Conservation (phyloP, 37 sponge, comb jelly and placozoan genomes). For the Spongilla lacustris region DNA sequence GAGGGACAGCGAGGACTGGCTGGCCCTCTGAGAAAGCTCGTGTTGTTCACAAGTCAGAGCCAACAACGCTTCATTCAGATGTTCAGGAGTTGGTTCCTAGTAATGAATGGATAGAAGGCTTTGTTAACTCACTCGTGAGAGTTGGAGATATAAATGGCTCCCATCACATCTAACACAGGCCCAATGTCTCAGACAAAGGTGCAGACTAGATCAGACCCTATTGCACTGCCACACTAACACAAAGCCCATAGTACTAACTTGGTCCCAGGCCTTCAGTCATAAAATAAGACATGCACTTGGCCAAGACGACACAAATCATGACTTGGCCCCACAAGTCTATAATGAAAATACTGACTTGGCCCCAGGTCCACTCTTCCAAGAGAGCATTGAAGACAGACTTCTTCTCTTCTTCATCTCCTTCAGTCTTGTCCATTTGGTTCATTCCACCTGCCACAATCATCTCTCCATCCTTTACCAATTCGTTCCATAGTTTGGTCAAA, state of each 20-base stretch:
- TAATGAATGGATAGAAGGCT: background rate
- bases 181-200: background rate
- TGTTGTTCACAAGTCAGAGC: slow-evolving; percentile 72
- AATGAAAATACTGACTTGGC: slow-evolving; percentile 43
- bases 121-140: no score
- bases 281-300: no score
- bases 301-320: background rate
- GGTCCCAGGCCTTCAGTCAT: background rate
- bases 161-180: no score
- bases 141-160: no score
- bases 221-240: no score
- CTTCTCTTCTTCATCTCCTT: slow-evolving; percentile 37
- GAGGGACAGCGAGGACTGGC: slow-evolving; percentile 47
- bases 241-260: no score
- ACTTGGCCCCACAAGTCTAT: no score
- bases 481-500: slow-evolving; percentile 64
- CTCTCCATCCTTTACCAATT: slow-evolving; percentile 75
- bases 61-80: slow-evolving; percentile 65
- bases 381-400: slow-evolving; percentile 32
- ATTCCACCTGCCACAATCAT: background rate
- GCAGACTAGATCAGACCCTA: no score
- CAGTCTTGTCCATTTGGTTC: slow-evolving; percentile 8
- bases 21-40: slow-evolving; percentile 33
- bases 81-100: slow-evolving; percentile 59
- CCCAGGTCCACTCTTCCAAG: slow-evolving; percentile 86